Evolutionary conservation across 2,797 vertebrate genomes (phyloP), one percentile per base, ranked within the genome.

Genomic region (Eulemur rubriventer): DNA sequence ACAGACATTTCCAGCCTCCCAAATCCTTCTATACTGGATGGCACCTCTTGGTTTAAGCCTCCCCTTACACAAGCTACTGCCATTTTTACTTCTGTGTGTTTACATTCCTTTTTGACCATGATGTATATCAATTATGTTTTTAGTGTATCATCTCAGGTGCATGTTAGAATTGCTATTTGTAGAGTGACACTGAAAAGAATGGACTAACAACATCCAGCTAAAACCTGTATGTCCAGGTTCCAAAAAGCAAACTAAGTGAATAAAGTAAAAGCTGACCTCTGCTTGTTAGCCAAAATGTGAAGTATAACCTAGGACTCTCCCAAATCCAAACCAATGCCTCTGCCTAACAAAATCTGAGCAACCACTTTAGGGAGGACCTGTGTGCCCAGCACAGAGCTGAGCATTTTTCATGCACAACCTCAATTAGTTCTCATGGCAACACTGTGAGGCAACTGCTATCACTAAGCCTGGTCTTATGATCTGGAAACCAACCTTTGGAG

Each of bases 351-450:
- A 41, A 48, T 87, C 30, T 46, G n/a, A 35, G 33, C 55, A 43
- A 55, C 30, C 41, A 12, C 26, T 43, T 75, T 30, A 50, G 57
- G n/a, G 33, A 81, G 7, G 3, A 5, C 6, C 43, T 59, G 14
- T n/a, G 52, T 46, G 7, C 10, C 55, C n/a, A 57, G 3, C 55
- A 24, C 33, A n/a, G 20, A 24, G 1, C 8, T 65, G 11, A 83
- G 3, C 13, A 46, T 65, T 33, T 96, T 43, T 20, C 13, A 52
- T 1, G 3, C 4, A 38, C 24, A 22, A 26, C 17, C 2, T 13
- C 7, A n/a, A 57, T 55, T 69, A 33, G 12, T 76, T 20, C 24
- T 57, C 48, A 43, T 0, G 0, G 41, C 0, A 17, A 57, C n/a
- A 57, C 20, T 28, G 8, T 2, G 30, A 88, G 16, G 7, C 13